These are phyloP conservation scores for Chromis chromis DNA, from an alignment of 2,797 vertebrate species.

Conservation along the genomic window DNA sequence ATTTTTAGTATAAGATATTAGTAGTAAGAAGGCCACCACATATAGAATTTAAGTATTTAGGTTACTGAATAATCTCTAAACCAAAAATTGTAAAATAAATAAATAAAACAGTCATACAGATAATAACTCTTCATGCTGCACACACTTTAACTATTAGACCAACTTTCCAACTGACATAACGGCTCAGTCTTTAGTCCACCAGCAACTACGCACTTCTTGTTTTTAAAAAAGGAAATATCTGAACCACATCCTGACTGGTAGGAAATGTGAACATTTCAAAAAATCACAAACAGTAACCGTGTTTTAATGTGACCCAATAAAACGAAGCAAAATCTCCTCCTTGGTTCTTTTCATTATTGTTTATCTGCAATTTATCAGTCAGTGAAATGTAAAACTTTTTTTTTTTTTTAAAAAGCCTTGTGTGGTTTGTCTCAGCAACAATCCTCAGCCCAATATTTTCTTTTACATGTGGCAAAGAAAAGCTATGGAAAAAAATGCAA, in stretches of 20 bases:
- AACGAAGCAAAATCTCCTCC: background rate
- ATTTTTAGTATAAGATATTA: background rate
- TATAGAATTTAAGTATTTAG: too few species aligned
- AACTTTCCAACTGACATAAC: background rate
- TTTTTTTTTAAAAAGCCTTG: background rate
- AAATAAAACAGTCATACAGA: background rate
- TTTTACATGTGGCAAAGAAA: background rate
- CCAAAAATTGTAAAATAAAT: too few species aligned
- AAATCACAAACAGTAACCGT: background rate
- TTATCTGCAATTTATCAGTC: too few species aligned
- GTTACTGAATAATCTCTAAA: too few species aligned
- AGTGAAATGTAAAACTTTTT: too few species aligned
- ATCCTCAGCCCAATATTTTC: too few species aligned
- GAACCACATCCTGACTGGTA: conserved; percentile 38
- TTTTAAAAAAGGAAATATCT: conserved; percentile 18
- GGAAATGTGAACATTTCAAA: conserved; percentile 16
- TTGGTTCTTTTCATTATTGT: too few species aligned
- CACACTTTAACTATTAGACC: background rate
- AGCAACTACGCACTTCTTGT: conserved; percentile 40
- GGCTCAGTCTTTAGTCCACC: background rate
- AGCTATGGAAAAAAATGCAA: background rate
- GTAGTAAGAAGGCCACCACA: too few species aligned
- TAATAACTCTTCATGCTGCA: background rate
- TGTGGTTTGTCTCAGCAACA: too few species aligned
- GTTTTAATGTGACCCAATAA: background rate